Evolutionary conservation across 2,797 vertebrate genomes (phyloP).

Genomic region (Takifugu ocellatus): DNA sequence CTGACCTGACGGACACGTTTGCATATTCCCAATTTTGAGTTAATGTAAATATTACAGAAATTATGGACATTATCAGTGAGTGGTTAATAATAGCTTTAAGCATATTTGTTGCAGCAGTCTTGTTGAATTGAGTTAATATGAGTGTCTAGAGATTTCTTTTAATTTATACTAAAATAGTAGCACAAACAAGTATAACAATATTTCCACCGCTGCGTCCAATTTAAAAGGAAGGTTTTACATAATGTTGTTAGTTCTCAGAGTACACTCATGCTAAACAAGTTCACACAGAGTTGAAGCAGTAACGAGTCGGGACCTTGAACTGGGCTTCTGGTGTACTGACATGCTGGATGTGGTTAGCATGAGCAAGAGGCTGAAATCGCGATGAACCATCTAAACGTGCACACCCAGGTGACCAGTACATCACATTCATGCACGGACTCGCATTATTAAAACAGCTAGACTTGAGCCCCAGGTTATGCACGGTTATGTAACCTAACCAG

Average conservation of each 20-base stretch:
- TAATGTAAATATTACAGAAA: too few species aligned
- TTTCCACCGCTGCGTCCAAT: too few species aligned
- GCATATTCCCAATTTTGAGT: too few species aligned
- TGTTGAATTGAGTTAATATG: too few species aligned
- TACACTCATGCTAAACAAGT: not conserved
- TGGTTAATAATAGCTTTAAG: too few species aligned
- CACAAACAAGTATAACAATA: too few species aligned
- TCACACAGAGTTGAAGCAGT: conserved; percentile 3
- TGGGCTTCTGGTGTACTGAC: conserved; percentile 16
- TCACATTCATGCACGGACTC: conserved; percentile 9
- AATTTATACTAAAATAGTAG: too few species aligned
- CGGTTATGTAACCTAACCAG: conserved; percentile 20
- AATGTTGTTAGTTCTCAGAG: not conserved
- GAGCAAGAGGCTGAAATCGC: conserved; percentile 33
- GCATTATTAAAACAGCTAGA: not conserved
- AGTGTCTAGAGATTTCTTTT: too few species aligned
- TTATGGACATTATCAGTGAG: too few species aligned
- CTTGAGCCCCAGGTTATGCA: not conserved
- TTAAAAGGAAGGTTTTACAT: not conserved
- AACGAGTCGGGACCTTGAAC: not conserved
- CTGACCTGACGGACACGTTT: too few species aligned
- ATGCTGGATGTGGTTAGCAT: conserved; percentile 12
- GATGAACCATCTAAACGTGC: conserved; percentile 12
- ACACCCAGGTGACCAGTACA: conserved; percentile 6
- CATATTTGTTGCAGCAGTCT: too few species aligned